Evolutionary conservation across 2,113 vertebrate species (phyloP).

Genomic region (Psilopsiagon aymara): DNA sequence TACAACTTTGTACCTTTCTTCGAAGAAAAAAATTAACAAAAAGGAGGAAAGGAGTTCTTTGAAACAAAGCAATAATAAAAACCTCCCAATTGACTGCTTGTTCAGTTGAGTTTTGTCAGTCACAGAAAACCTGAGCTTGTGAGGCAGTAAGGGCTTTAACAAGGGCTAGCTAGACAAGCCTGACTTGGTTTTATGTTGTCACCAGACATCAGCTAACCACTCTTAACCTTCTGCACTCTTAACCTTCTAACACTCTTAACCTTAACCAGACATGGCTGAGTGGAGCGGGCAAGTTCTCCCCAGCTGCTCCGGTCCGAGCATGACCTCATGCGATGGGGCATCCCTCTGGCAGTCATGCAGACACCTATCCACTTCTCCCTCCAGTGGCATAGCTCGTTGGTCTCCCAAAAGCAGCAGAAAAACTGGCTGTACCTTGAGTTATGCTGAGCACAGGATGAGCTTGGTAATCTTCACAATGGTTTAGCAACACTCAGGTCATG

Average conservation of each 20-base stretch:
- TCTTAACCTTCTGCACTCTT: background rate
- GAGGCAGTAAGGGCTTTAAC: background rate
- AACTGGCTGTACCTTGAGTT: background rate
- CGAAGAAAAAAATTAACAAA: background rate
- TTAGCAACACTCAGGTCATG: background rate
- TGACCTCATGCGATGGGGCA: accelerated
- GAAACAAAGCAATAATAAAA: background rate
- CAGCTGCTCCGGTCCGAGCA: accelerated
- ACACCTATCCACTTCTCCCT: background rate
- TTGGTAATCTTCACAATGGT: background rate
- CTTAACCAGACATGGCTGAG: background rate
- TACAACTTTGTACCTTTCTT: background rate
- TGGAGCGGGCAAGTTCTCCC: background rate
- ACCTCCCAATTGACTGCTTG: background rate
- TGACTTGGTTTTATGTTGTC: background rate
- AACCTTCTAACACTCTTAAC: background rate
- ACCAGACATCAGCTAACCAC: background rate
- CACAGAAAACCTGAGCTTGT: background rate
- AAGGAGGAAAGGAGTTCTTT: background rate
- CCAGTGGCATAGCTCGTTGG: accelerated
- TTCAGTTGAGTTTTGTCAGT: background rate
- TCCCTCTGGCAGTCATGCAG: background rate
- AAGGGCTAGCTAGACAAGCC: background rate
- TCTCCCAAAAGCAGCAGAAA: accelerated
- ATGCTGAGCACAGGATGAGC: background rate